These are phyloP conservation scores for Anthopleura sola DNA, from an alignment of 64 coral and sea anemone genomes.

Conservation along the genomic window DNA sequence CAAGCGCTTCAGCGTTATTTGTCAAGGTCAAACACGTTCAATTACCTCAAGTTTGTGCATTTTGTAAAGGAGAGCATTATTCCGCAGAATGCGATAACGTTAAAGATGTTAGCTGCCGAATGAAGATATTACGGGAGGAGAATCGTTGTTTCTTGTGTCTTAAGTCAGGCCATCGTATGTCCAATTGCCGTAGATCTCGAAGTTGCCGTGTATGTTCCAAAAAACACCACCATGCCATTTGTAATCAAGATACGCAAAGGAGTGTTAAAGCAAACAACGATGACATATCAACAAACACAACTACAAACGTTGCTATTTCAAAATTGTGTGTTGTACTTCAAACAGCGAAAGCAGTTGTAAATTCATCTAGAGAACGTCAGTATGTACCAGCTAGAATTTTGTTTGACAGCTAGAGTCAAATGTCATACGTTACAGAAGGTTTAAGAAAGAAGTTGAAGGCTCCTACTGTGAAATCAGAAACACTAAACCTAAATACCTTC, in stretches of 20 bases:
- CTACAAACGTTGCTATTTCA: neutral
- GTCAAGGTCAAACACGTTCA: too few relatives aligned
- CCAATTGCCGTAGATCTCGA: neutral
- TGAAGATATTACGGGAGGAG: neutral
- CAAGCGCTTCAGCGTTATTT: neutral
- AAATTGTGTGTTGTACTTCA: neutral
- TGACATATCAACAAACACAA: neutral
- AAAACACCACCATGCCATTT: neutral
- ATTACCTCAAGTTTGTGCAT: too few relatives aligned
- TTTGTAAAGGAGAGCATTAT: neutral
- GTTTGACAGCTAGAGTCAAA: neutral
- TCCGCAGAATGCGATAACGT: neutral
- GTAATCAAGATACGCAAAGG: neutral
- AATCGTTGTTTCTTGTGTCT: slow-evolving; percentile 1
- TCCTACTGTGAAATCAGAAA: neutral
- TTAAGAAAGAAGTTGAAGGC: neutral
- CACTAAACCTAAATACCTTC: neutral
- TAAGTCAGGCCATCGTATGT: neutral
- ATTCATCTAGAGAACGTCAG: neutral
- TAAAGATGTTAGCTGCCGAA: neutral
- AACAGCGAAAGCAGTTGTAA: neutral
- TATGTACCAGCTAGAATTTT: neutral
- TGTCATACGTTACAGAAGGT: neutral
- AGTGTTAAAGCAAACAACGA: neutral
- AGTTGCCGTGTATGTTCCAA: neutral